phyloP scores from a whole-genome alignment of 1,140 invertebrate genomes.

The Bicyclus anynana region DNA sequence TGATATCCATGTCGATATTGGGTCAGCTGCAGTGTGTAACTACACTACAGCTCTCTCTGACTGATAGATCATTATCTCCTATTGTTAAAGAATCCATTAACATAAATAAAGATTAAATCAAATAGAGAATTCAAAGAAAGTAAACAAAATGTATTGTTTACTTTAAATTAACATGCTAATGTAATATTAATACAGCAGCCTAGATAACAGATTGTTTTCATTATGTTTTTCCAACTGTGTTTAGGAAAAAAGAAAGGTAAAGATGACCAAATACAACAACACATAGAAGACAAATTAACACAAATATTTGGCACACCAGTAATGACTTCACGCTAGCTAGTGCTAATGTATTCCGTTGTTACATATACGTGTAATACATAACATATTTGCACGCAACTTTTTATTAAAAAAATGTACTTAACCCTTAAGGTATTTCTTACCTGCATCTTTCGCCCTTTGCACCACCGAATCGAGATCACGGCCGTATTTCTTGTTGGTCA shows the following conservation, averaged over 20 bases:
- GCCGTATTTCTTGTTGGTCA: slow-evolving; percentile 96
- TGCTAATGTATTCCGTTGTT: slow-evolving; percentile 33
- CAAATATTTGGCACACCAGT: slow-evolving; percentile 22
- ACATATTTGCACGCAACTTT: slow-evolving; percentile 37
- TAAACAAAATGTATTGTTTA: too few relatives aligned
- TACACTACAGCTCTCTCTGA: too few relatives aligned
- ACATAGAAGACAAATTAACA: slow-evolving; percentile 11
- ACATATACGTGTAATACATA: slow-evolving; percentile 14
- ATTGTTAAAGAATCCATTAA: too few relatives aligned
- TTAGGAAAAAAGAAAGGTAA: slow-evolving; percentile 1
- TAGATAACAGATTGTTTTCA: slow-evolving; percentile 5
- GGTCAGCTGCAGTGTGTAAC: too few relatives aligned
- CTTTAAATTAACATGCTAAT: too few relatives aligned
- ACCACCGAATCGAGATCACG: slow-evolving; percentile 95
- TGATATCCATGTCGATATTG: too few relatives aligned
- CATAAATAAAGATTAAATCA: too few relatives aligned
- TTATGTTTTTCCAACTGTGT: neutral
- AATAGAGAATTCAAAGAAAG: too few relatives aligned
- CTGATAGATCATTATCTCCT: too few relatives aligned
- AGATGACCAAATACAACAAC: slow-evolving; percentile 9
- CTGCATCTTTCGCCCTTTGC: slow-evolving; percentile 94
- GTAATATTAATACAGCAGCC: neutral
- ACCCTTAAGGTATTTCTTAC: slow-evolving; percentile 66
- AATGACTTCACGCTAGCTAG: slow-evolving; percentile 27
- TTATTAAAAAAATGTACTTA: slow-evolving; percentile 1